These are phyloP conservation scores for Enteromius paludinosus DNA, from an alignment of 2,797 vertebrate genomes.

Conservation along the genomic window DNA sequence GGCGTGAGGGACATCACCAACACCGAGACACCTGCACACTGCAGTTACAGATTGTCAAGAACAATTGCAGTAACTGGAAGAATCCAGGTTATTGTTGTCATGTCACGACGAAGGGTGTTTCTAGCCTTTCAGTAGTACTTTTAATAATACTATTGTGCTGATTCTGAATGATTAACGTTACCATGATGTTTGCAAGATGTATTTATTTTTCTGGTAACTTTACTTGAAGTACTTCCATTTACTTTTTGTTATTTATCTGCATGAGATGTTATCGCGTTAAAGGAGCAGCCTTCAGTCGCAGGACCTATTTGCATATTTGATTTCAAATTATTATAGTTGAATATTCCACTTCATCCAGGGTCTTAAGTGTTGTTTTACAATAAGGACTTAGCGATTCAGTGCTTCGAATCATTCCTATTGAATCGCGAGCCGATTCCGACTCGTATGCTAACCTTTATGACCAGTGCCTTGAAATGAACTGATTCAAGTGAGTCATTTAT, in stretches of 20 bases:
- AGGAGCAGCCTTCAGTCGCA: background rate
- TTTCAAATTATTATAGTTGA: background rate
- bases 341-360: background rate
- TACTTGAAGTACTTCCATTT: background rate
- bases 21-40: conserved; percentile 3
- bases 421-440: background rate
- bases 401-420: background rate
- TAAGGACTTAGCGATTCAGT: background rate
- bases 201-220: background rate
- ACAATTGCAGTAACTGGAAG: background rate
- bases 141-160: background rate
- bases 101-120: background rate
- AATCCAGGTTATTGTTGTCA: background rate
- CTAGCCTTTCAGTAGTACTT: background rate
- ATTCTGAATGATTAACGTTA: background rate
- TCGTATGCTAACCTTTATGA: background rate
- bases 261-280: background rate
- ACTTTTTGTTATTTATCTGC: background rate
- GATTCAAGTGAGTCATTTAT: background rate
- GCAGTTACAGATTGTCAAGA: background rate
- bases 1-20: conserved; percentile 27
- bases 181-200: background rate
- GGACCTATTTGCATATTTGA: background rate
- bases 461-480: background rate
- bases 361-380: background rate